phyloP scores from a whole-genome alignment of 2,113 vertebrate species.

The Asarcornis scutulata region DNA sequence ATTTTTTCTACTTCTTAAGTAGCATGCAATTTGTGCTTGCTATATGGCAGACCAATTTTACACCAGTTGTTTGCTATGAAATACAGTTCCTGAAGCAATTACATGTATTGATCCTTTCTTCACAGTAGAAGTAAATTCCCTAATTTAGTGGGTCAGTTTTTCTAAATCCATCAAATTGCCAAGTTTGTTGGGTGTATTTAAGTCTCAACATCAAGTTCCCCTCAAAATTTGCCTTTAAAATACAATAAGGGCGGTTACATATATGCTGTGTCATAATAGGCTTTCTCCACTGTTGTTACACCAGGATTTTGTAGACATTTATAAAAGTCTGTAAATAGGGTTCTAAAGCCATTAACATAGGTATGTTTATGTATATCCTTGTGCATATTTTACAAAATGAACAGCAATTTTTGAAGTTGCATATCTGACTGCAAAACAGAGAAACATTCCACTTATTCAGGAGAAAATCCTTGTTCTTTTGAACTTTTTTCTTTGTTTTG shows the following conservation, averaged over 20 bases:
- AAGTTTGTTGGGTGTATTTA: background rate
- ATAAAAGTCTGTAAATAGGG: background rate
- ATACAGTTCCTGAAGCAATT: slow-evolving; percentile 69
- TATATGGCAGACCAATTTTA: slow-evolving; percentile 74
- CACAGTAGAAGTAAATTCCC: slow-evolving; percentile 29
- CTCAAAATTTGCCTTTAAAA: background rate
- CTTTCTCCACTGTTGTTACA: background rate
- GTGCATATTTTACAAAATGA: background rate
- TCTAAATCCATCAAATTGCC: slow-evolving; percentile 1
- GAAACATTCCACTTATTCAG: background rate
- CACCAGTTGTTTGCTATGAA: slow-evolving; percentile 75
- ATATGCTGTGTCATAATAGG: background rate
- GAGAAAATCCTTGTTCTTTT: background rate
- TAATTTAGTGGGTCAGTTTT: slow-evolving; percentile 14
- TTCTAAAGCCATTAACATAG: background rate
- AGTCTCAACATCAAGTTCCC: slow-evolving; percentile 1
- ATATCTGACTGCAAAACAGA: background rate
- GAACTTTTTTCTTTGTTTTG: background rate
- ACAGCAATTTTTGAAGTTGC: background rate
- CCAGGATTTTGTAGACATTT: background rate
- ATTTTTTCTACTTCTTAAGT: slow-evolving; percentile 70
- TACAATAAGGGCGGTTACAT: background rate
- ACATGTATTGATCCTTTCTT: slow-evolving; percentile 30
- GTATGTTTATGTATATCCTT: background rate
- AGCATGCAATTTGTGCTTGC: slow-evolving; percentile 48